Base-by-base conservation (phyloP, 2,113 vertebrate genomes). In the Nesogale talazaci region DNA sequence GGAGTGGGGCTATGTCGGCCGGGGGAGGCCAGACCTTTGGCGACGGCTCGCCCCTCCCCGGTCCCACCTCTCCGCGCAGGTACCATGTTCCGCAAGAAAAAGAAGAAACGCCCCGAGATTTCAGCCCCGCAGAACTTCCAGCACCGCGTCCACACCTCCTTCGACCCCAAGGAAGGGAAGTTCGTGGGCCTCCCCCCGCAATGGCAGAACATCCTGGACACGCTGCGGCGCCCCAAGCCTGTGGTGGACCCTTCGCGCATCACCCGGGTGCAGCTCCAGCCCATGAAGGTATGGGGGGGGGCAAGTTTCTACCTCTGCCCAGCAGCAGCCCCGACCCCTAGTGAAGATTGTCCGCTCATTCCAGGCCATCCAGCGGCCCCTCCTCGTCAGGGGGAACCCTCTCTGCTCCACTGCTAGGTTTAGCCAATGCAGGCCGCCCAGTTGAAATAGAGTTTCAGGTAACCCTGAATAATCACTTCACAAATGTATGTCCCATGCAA, bases 41-140 rank as follows among this genome's bases (percentile, higher is more conserved):
- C 0, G 40, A 63, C 34, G 52, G 20, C 12, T 38, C 25, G 0
- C 0, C 81, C 36, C 27, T 61, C 15, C 61, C 83, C 63, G 79
- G 70, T 23, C 3, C 31, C 14, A 36, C 69, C 31, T 90, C 27
- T 52, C 29, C 31, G 79, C 1, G 0, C 93, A 98, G 98, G 89
- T 96, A 98, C 75, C 95, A 99, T 99, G 99, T 99, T 99, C 97
- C 99, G 99, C 65, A 99, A 99, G 97, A 99, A 99, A 98, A 99
- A 99, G 98, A 99, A 99, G 99, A 99, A 99, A 99, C 99, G 99
- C 93, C 99, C 99, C 0, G 99, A 99, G 97, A 99, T 99, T 97
- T 99, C 99, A 0, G 98, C 98, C 85, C 99, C 99, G 0, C 99
- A 99, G 98, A 99, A 99, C 98, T 99, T 99, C 65, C 99, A 99